Evolutionary conservation across 2,888 invertebrate species (phyloP).

Genomic region (Scaptomyza cyrtandrae): DNA sequence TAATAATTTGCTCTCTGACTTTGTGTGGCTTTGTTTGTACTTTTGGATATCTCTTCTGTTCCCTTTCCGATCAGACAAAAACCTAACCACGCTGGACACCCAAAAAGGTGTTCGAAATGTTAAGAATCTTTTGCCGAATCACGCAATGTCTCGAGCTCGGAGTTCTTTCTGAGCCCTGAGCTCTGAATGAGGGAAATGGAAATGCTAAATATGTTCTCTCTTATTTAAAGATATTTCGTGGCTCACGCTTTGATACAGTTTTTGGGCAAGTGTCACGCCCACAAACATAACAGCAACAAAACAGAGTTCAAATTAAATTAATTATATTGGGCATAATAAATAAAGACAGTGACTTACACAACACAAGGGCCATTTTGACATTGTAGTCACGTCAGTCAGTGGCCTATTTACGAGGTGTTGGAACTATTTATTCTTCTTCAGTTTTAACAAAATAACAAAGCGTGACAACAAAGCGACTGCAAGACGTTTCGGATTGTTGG

Average conservation of each 20-base stretch:
- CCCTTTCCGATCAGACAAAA: constrained; percentile 23
- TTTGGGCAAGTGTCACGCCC: constrained; percentile 58
- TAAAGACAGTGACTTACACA: constrained; percentile 63
- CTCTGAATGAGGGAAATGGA: constrained; percentile 42
- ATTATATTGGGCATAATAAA: constrained; percentile 71
- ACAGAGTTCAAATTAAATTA: constrained; percentile 66
- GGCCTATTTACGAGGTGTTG: constrained; percentile 66
- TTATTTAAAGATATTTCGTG: constrained; percentile 52
- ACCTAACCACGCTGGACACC: constrained; percentile 52
- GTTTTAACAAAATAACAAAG: constrained; percentile 29
- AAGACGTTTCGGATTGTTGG: constrained; percentile 12
- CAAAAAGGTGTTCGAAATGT: constrained; percentile 77
- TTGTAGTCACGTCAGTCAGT: constrained; percentile 71
- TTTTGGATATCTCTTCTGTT: constrained; percentile 42
- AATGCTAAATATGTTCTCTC: constrained; percentile 63
- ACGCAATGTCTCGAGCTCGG: constrained; percentile 56
- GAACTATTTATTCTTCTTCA: constrained; percentile 11
- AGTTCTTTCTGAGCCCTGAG: constrained; percentile 8
- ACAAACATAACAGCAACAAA: constrained; percentile 7
- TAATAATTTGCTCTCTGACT: constrained; percentile 71
- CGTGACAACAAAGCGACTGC: constrained; percentile 52
- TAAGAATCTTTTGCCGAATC: constrained; percentile 69
- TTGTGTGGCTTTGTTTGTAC: constrained; percentile 74
- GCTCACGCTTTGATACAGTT: constrained; percentile 70
- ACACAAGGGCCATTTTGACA: constrained; percentile 59